Evolutionary conservation across 2,888 invertebrate genomes (phyloP), one percentile per base, ranked within the genome.

Genomic region (Ditylenchus weischeri): DNA sequence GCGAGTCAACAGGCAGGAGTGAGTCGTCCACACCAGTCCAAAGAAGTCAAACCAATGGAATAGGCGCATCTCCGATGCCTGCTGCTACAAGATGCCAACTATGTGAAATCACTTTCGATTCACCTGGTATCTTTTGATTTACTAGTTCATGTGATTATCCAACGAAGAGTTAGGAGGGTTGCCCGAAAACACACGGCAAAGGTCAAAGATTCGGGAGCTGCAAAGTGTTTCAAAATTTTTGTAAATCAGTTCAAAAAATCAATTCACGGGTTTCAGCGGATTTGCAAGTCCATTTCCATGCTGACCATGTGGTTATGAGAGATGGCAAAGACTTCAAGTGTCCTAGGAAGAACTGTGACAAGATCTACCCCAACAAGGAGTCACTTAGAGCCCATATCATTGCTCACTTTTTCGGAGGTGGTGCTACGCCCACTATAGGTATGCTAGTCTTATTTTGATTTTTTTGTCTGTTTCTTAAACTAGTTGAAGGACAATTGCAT

Each of bases 291-390:
- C 82, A 82, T 62, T 59, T 79, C 21, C 77, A 79, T 54, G 74
- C 79, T 19, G 82, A 83, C 63, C 82, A 82, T 70, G 68, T 82
- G 35, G 57, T 68, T 19, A 75, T 81, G 68, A 71, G 74, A 21
- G 82, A 82, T 62, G 82, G 82, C 15, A 75, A 72, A 35, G 77
- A 80, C 63, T 78, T 72, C 62, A 68, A 68, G 47, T 82, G 82
- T 64, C 80, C 82, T 7, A 63, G 66, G 13, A 48, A 50, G 15
- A 65, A 69, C 60, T 77, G 77, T 60, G 70, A 68, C 48, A 71
- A 70, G 59, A 74, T 79, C 18, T 83, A 75, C 57, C 78, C 78
- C n/a, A 72, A 68, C 57, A 60, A 68, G 18, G 77, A 76, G 8
- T 70, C 71, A 43, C 74, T 82, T 4, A 72, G 78, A 0, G 60